Evolutionary conservation across 2,888 invertebrate genomes (phyloP).

Genomic region (Loripinus fragilis): DNA sequence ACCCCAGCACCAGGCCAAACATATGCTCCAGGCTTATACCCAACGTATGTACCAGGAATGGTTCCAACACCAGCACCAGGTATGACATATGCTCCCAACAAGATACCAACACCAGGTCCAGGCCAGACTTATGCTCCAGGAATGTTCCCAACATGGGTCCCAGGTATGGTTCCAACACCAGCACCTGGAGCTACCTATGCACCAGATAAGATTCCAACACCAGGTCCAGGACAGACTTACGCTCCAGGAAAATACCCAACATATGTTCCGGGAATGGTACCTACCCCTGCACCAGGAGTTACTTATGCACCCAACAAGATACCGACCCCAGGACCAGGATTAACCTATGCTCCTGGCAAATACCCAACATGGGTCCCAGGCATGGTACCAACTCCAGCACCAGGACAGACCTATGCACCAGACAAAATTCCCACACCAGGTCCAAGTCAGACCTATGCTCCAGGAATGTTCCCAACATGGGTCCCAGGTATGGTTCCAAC

Average conservation of each 20-base stretch:
- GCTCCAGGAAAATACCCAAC: constrained; percentile 58
- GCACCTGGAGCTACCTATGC: constrained; percentile 59
- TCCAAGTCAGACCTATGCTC: constrained; percentile 42
- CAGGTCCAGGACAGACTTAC: constrained; percentile 59
- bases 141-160: constrained; percentile 45
- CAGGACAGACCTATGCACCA: constrained; percentile 59
- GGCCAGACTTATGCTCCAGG: constrained; percentile 51
- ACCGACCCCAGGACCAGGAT: constrained; percentile 54
- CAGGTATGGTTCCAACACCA: constrained; percentile 63
- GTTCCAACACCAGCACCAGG: constrained; percentile 36
- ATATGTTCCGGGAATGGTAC: constrained; percentile 39
- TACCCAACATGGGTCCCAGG: constrained; percentile 61
- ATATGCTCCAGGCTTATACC: constrained; percentile 58
- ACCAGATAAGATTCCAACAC: constrained; percentile 57
- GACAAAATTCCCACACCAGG: constrained; percentile 59
- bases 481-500: constrained; percentile 58
- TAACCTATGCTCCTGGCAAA: constrained; percentile 56
- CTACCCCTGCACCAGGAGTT: constrained; percentile 56
- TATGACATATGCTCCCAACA: constrained; percentile 42
- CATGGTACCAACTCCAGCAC: constrained; percentile 60
- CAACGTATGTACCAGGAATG: constrained; percentile 53
- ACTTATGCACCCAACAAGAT: constrained; percentile 58
- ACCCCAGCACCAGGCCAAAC: constrained; percentile 57
- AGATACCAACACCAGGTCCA: constrained; percentile 50
- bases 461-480: constrained; percentile 56